These are phyloP conservation scores for Acrobasis repandana DNA, from an alignment of 2,888 invertebrate species.

Conservation along the genomic window DNA sequence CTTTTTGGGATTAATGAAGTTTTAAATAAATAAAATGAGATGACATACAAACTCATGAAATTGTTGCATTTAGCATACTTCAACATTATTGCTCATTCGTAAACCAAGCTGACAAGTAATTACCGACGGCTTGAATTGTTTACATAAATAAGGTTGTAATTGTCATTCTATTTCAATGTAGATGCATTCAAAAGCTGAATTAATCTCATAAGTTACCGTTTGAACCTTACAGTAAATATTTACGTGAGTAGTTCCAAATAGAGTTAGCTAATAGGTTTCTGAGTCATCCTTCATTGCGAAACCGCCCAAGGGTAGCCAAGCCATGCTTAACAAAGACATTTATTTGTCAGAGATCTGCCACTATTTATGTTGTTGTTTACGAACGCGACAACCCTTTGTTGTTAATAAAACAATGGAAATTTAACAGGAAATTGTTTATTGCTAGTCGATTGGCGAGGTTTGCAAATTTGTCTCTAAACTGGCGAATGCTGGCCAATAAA, in stretches of 20 bases:
- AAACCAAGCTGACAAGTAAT: not conserved
- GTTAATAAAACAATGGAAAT: constrained; percentile 49
- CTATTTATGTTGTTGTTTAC: constrained; percentile 61
- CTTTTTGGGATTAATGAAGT: too few species aligned
- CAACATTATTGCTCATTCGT: not conserved
- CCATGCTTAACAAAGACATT: constrained; percentile 48
- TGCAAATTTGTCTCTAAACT: constrained; percentile 36
- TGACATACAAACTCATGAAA: too few species aligned
- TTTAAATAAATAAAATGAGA: too few species aligned
- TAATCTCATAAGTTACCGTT: constrained; percentile 24
- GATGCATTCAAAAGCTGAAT: constrained; percentile 21
- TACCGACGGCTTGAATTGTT: not conserved
- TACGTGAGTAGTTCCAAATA: constrained; percentile 37
- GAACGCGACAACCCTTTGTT: constrained; percentile 59
- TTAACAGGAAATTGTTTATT: constrained; percentile 56
- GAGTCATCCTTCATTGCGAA: constrained; percentile 63
- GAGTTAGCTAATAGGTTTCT: constrained; percentile 45
- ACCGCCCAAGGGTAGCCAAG: constrained; percentile 48
- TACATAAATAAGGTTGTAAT: not conserved
- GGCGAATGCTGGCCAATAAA: constrained; percentile 32
- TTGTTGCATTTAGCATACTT: too few species aligned
- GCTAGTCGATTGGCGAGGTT: constrained; percentile 42
- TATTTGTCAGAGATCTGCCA: constrained; percentile 49
- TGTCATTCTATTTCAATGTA: constrained; percentile 17
- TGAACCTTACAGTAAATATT: constrained; percentile 42